Conservation (phyloP, 1,140 invertebrate species). For the Eumeta japonica region DNA sequence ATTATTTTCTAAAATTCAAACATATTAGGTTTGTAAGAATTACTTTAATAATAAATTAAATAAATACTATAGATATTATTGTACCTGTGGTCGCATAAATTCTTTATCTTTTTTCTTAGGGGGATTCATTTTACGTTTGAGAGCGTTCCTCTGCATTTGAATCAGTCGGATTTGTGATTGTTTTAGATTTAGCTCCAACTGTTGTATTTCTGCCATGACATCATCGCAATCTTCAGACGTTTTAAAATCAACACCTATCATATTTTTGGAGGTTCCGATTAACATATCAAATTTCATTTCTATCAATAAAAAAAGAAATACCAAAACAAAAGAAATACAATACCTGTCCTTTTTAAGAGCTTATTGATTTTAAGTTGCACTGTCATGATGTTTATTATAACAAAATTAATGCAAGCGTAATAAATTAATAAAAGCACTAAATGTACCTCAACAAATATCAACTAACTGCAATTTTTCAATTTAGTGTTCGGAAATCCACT, state of each 20-base stretch:
- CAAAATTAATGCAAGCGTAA: not conserved
- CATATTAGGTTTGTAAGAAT: too few relatives aligned
- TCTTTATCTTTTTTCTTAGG: slow-evolving; percentile 20
- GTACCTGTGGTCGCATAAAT: slow-evolving; percentile 35
- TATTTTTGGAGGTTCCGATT: too few relatives aligned
- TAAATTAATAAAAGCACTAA: too few relatives aligned
- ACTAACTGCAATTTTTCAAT: too few relatives aligned
- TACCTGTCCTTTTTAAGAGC: slow-evolving; percentile 25
- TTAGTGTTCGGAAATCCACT: too few relatives aligned
- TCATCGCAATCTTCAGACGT: slow-evolving; percentile 32
- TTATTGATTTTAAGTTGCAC: slow-evolving; percentile 40
- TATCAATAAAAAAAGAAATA: too few relatives aligned
- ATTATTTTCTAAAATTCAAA: slow-evolving; percentile 30
- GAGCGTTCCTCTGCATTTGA: slow-evolving; percentile 31
- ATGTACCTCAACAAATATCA: too few relatives aligned
- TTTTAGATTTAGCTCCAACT: slow-evolving; percentile 24
- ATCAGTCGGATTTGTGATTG: slow-evolving; percentile 38
- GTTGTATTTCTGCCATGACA: slow-evolving; percentile 25
- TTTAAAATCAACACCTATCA: too few relatives aligned
- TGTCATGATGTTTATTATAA: slow-evolving; percentile 16
- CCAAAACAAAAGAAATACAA: too few relatives aligned
- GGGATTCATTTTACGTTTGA: slow-evolving; percentile 19
- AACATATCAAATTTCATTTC: too few relatives aligned
- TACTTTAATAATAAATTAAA: too few relatives aligned
- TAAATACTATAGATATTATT: too few relatives aligned